Conservation (phyloP, 2,888 invertebrate genomes). For the Lobophora halterata region DNA sequence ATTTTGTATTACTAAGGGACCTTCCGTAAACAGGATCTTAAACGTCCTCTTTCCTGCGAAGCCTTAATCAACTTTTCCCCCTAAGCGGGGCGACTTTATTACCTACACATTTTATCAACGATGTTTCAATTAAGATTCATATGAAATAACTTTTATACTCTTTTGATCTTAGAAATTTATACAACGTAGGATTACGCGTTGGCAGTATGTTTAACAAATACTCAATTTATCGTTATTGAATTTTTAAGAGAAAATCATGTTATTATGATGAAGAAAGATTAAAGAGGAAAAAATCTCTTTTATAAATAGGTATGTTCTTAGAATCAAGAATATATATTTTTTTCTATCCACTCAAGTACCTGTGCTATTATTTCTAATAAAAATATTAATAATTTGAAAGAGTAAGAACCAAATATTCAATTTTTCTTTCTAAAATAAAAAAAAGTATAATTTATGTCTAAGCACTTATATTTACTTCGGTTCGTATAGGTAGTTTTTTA, state of each 20-base stretch:
- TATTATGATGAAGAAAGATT: conserved; percentile 15
- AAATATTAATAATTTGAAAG: too few relatives aligned
- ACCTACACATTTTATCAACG: conserved; percentile 22
- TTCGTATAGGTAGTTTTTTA: too few relatives aligned
- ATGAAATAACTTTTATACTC: conserved; percentile 20
- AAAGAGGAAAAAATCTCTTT: conserved; percentile 26
- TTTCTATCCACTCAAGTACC: background rate
- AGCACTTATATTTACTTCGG: too few relatives aligned
- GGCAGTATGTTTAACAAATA: conserved; percentile 31
- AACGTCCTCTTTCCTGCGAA: conserved; percentile 8
- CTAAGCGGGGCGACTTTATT: conserved; percentile 15
- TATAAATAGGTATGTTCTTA: background rate
- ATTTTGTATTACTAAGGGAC: too few relatives aligned
- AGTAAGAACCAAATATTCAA: too few relatives aligned
- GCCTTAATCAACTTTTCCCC: conserved; percentile 23
- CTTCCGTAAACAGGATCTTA: conserved; percentile 1
- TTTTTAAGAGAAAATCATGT: conserved; percentile 28
- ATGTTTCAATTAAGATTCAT: conserved; percentile 14
- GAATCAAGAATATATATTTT: too few relatives aligned
- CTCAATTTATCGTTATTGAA: conserved; percentile 35
- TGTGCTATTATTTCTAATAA: too few relatives aligned
- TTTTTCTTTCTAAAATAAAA: too few relatives aligned
- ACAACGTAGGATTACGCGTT: conserved; percentile 29
- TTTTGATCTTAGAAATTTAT: conserved; percentile 32
- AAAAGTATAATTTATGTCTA: too few relatives aligned